These are phyloP conservation scores for Rhinolophus ferrumequinum DNA, from an alignment of 2,113 vertebrate species.

Conservation along the genomic window DNA sequence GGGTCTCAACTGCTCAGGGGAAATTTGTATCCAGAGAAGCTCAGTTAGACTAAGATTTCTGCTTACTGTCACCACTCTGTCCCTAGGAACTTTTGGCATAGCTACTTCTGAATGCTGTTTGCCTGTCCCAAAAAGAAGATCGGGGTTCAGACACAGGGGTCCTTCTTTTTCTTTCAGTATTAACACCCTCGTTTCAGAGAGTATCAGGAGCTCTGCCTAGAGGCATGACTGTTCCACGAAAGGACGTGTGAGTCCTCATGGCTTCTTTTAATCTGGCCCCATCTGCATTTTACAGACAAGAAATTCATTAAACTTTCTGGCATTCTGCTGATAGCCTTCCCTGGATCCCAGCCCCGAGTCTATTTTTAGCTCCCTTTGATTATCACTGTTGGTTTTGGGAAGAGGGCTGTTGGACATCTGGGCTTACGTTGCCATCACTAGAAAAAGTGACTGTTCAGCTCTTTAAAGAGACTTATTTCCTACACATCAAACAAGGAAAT, in stretches of 20 bases:
- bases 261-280: neutral
- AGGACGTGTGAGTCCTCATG: neutral
- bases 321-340: neutral
- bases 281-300: neutral
- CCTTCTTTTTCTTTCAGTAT: neutral
- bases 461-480: neutral
- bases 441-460: neutral
- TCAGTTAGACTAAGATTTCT: rapidly evolving
- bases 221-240: neutral
- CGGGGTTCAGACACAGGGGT: neutral
- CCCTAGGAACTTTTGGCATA: neutral
- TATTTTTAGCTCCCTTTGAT: slow-evolving; percentile 43
- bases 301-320: neutral
- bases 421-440: neutral
- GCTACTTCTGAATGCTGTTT: neutral
- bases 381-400: neutral
- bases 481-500: neutral
- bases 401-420: slow-evolving; percentile 27
- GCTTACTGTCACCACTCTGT: too few relatives aligned
- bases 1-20: neutral
- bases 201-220: neutral
- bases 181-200: neutral
- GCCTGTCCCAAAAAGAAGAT: neutral
- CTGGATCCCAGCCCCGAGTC: neutral
- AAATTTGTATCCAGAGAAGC: neutral